phyloP scores from a whole-genome alignment of 2,888 invertebrate species.

The Sialis fuliginosa region DNA sequence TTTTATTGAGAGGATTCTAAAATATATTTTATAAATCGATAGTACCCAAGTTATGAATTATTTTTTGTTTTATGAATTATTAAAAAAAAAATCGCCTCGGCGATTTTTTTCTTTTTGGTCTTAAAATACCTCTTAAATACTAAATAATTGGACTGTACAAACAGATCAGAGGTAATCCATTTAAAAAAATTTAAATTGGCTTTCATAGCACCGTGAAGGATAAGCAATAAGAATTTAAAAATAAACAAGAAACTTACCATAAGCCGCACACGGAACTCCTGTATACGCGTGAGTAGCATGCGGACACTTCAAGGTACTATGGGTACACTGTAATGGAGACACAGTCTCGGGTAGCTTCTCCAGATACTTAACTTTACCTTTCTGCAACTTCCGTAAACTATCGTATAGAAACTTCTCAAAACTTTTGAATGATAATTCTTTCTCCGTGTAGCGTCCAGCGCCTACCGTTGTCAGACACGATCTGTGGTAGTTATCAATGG shows the following conservation, averaged over 20 bases:
- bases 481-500: conserved; percentile 68
- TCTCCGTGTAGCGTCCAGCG: conserved; percentile 41
- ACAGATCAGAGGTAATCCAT: too few relatives aligned
- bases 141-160: too few relatives aligned
- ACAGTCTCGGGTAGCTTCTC: conserved; percentile 22
- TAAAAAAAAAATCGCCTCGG: too few relatives aligned
- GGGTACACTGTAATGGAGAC: conserved; percentile 58
- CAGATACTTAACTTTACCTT: conserved; percentile 43
- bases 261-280: conserved; percentile 72
- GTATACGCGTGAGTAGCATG: conserved; percentile 87
- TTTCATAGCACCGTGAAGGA: too few relatives aligned
- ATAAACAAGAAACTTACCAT: conserved; percentile 43
- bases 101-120: too few relatives aligned
- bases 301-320: conserved; percentile 74
- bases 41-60: too few relatives aligned
- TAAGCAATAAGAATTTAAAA: background rate
- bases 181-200: too few relatives aligned
- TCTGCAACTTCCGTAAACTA: conserved; percentile 60
- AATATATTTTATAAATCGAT: too few relatives aligned
- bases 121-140: too few relatives aligned
- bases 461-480: conserved; percentile 51
- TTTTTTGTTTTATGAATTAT: too few relatives aligned
- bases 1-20: too few relatives aligned
- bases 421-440: conserved; percentile 51
- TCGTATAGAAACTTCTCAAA: conserved; percentile 84